These are phyloP conservation scores for Turritopsis dohrnii DNA, from an alignment of 30 jellyfish, hydroid and myxozoan genomes.

Conservation along the genomic window DNA sequence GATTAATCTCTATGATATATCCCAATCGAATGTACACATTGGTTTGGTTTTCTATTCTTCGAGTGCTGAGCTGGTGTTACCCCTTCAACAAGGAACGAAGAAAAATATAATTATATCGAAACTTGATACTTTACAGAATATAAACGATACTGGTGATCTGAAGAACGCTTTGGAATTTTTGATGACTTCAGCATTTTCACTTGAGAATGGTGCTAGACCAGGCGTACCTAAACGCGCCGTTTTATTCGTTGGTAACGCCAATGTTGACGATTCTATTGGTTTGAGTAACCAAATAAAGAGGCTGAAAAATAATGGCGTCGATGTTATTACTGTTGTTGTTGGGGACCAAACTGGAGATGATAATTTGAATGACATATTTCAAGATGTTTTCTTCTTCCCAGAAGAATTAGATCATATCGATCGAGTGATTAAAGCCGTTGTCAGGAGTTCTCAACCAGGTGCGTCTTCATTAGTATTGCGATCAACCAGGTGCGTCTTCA, in stretches of 20 bases:
- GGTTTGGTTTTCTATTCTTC: neutral
- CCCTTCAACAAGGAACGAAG: neutral
- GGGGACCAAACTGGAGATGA: conserved; percentile 34
- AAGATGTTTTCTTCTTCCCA: conserved; percentile 76
- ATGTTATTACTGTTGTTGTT: conserved; percentile 44
- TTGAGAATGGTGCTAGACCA: conserved; percentile 61
- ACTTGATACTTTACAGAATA: neutral
- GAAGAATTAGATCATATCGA: conserved; percentile 50
- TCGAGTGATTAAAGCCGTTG: conserved; percentile 46
- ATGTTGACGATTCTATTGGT: conserved; percentile 21
- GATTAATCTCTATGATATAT: neutral
- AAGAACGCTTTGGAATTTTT: conserved; percentile 1
- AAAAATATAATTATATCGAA: neutral
- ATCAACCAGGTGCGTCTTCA: neutral
- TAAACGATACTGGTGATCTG: neutral
- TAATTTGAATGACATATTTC: conserved; percentile 9
- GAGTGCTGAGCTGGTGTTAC: neutral
- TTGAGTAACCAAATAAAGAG: conserved; percentile 24
- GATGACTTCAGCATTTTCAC: conserved; percentile 26
- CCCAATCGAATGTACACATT: neutral
- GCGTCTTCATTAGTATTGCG: neutral
- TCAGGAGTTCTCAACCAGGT: conserved; percentile 53
- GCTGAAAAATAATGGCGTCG: conserved; percentile 43
- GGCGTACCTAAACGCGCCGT: conserved; percentile 45
- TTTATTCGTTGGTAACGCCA: conserved; percentile 32